Evolutionary conservation across 1,140 invertebrate species (phyloP).

Genomic region (Drosophila dunni): DNA sequence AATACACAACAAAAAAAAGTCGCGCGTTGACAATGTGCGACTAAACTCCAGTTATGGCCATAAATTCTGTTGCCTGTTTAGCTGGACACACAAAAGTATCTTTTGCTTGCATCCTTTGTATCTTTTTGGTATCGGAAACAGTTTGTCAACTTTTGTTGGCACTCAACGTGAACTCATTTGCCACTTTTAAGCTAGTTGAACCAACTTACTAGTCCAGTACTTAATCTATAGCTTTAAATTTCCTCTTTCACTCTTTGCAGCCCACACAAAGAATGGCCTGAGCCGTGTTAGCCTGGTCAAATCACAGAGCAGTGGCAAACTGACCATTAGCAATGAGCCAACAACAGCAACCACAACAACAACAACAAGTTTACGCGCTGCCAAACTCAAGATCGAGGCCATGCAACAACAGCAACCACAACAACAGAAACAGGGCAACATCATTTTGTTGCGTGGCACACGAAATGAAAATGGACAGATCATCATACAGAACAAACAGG

Average conservation of each 20-base stretch:
- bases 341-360: conserved; percentile 45
- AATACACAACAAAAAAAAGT: conserved; percentile 5
- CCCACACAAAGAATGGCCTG: conserved; percentile 62
- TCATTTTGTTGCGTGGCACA: conserved; percentile 82
- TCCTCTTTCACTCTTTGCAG: conserved; percentile 28
- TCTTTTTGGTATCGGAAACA: conserved; percentile 13
- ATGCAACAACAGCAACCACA: conserved; percentile 70
- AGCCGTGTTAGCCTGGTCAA: conserved; percentile 57
- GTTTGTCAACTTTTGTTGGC: conserved; percentile 10
- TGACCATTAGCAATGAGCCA: conserved; percentile 63
- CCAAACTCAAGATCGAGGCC: conserved; percentile 78
- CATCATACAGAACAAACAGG: conserved; percentile 84
- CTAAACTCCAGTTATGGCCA: conserved; percentile 18
- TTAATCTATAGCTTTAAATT: too few relatives aligned
- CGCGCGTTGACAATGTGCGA: conserved; percentile 10
- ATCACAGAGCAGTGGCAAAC: conserved; percentile 71
- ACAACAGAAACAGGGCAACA: conserved; percentile 65
- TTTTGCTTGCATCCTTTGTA: conserved; percentile 1
- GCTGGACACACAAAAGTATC: conserved; percentile 18
- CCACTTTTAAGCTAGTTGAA: too few relatives aligned
- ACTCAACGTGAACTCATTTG: neutral
- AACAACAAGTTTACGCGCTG: conserved; percentile 68
- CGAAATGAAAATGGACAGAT: conserved; percentile 84
- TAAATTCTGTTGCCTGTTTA: conserved; percentile 39
- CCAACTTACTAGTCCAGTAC: too few relatives aligned